These are phyloP conservation scores for Osmerus eperlanus DNA, from an alignment of 2,113 vertebrate genomes.

Conservation along the genomic window DNA sequence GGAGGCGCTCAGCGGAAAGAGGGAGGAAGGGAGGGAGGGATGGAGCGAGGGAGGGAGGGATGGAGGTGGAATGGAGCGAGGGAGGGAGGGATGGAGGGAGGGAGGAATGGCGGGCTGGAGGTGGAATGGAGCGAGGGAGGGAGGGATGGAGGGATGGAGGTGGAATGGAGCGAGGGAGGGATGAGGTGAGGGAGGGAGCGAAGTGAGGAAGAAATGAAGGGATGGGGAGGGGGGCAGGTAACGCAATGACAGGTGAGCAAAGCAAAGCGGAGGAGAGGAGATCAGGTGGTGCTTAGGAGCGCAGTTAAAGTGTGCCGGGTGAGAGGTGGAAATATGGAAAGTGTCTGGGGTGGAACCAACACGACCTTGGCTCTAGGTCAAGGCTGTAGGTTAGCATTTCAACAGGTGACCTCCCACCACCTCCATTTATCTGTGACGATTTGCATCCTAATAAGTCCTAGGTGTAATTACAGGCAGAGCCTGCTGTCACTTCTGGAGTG, in stretches of 20 bases:
- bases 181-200: not conserved
- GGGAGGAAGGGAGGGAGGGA: not conserved
- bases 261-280: slow-evolving; percentile 48
- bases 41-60: not conserved
- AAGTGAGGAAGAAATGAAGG: not conserved
- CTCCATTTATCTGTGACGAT: not conserved
- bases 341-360: too few relatives aligned
- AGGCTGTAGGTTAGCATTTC: not conserved
- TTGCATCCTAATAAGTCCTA: not conserved
- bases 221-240: slow-evolving; percentile 40
- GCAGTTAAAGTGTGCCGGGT: slow-evolving; percentile 40
- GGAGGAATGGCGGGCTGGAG: not conserved
- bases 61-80: too few relatives aligned
- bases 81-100: not conserved
- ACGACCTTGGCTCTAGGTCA: too few relatives aligned
- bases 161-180: not conserved
- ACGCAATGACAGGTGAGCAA: slow-evolving; percentile 59
- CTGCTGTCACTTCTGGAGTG: not conserved
- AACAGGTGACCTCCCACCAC: too few relatives aligned
- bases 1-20: slow-evolving; percentile 56
- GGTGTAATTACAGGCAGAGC: not conserved
- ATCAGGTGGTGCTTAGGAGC: slow-evolving; percentile 28
- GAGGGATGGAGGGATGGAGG: not conserved
- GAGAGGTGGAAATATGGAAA: slow-evolving; percentile 30
- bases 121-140: not conserved